phyloP scores from a whole-genome alignment of 2,797 vertebrate species.

The Mareca strepera region DNA sequence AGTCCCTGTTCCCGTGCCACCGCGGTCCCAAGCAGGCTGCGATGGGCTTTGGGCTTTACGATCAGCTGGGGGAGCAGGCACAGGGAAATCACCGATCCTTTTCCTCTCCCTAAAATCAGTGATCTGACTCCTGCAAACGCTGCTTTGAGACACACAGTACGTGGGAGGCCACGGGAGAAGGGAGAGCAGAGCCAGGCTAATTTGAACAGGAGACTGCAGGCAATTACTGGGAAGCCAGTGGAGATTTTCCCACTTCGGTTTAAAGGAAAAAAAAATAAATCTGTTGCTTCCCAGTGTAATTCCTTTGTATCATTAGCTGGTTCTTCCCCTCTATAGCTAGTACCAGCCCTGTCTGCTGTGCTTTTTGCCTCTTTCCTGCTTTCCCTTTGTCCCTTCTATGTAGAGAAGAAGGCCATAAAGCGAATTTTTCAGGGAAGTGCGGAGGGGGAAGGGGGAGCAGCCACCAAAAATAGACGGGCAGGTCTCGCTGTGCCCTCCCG shows the following conservation, averaged over 20 bases:
- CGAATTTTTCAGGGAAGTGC: background rate
- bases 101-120: rapidly evolving
- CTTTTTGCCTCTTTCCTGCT: background rate
- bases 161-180: background rate
- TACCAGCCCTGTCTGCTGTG: rapidly evolving
- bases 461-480: conserved; percentile 54
- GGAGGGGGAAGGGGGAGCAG: conserved; percentile 20
- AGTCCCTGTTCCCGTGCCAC: background rate
- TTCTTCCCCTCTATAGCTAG: background rate
- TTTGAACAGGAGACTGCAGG: background rate
- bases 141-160: background rate
- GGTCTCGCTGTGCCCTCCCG: background rate
- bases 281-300: background rate
- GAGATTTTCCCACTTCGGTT: background rate
- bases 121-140: background rate
- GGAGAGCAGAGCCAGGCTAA: background rate
- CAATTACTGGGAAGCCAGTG: background rate
- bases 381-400: rapidly evolving
- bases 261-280: background rate
- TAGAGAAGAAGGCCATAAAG: background rate
- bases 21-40: background rate
- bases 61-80: background rate
- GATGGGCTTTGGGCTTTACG: background rate
- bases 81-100: rapidly evolving
- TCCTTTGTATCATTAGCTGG: background rate